Evolutionary conservation across 2,113 vertebrate genomes (phyloP), one percentile per base, ranked within the genome.

Genomic region (Rhipidura dahli): DNA sequence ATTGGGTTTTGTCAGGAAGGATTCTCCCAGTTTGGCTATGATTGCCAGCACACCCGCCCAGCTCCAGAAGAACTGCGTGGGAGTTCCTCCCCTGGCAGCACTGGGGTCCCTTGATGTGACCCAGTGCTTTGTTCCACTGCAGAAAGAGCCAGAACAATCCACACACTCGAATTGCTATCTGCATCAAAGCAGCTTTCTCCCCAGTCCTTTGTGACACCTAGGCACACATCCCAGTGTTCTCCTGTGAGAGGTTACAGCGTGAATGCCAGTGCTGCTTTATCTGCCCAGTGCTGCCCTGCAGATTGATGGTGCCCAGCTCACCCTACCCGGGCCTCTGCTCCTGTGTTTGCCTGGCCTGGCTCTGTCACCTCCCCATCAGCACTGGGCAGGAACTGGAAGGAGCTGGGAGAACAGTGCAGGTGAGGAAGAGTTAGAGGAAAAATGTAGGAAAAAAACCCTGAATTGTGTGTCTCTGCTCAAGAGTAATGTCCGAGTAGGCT

Each of bases 21-120:
- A 27, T 49, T 80, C n/a, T 76, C 56, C 23, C 33, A 6, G 7
- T 12, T 10, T 35, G 60, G 39, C 35, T 17, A 3, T 2, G 6
- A 73, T 2, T 45, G 26, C 63, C 79, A 83, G 27, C 75, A 73
- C 30, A 73, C 11, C n/a, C n/a, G 4, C 39, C 45, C 50, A n/a
- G n/a, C 39, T 63, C 63, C 0, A 1, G 7, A 10, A 78, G 39
- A 50, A 3, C 23, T 0, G 0, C 20, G 50, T 4, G 22, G 76
- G 39, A 40, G 18, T 37, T 69, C 53, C 56, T 80, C 7, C 15
- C 33, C 8, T 15, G 44, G 45, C 75, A 90, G 75, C 50, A 18
- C 53, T 13, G 13, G 22, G 30, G 35, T 80, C 59, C 47, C 50
- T 24, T 7, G 15, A 27, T 42, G 35, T 37, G 49, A 85, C 45